Conservation (phyloP, 1,140 invertebrate genomes). For the Tetranychus urticae region DNA sequence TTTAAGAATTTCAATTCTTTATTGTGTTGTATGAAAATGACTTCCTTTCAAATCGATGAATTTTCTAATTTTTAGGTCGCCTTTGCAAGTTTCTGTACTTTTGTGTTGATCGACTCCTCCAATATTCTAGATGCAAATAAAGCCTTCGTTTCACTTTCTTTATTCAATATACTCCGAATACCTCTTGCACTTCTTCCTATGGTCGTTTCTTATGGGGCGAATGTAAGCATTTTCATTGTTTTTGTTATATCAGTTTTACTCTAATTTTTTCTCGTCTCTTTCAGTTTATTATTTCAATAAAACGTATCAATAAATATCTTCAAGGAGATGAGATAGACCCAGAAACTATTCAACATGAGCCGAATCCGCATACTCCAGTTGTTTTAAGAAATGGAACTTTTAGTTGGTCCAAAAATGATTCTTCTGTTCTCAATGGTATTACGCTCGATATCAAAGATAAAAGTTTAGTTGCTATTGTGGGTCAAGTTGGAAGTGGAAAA, state of each 20-base stretch:
- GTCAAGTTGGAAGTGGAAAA: slow-evolving; percentile 24
- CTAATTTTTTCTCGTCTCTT: background rate
- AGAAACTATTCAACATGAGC: slow-evolving; percentile 13
- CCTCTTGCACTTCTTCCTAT: slow-evolving; percentile 18
- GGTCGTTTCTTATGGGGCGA: slow-evolving; percentile 14
- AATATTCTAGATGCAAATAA: slow-evolving; percentile 27
- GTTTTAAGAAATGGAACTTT: slow-evolving; percentile 24
- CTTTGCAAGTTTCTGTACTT: slow-evolving; percentile 21
- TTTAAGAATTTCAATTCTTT: too few relatives aligned
- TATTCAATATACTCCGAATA: slow-evolving; percentile 29
- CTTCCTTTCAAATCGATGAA: slow-evolving; percentile 4
- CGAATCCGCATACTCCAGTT: slow-evolving; percentile 15
- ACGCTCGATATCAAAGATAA: slow-evolving; percentile 15
- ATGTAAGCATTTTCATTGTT: slow-evolving; percentile 5
- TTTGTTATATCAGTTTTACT: background rate
- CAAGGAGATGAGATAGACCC: slow-evolving; percentile 12
- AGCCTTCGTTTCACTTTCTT: slow-evolving; percentile 28
- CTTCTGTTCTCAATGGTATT: slow-evolving; percentile 11
- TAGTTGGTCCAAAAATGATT: slow-evolving; percentile 18
- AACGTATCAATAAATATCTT: slow-evolving; percentile 13
- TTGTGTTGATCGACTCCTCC: slow-evolving; percentile 23
- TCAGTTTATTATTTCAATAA: slow-evolving; percentile 5
- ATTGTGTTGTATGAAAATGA: too few relatives aligned
- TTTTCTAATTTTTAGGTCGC: slow-evolving; percentile 4
- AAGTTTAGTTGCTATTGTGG: slow-evolving; percentile 23